Conservation (phyloP, 2,797 vertebrate species). For the Chromobotia macracanthus region DNA sequence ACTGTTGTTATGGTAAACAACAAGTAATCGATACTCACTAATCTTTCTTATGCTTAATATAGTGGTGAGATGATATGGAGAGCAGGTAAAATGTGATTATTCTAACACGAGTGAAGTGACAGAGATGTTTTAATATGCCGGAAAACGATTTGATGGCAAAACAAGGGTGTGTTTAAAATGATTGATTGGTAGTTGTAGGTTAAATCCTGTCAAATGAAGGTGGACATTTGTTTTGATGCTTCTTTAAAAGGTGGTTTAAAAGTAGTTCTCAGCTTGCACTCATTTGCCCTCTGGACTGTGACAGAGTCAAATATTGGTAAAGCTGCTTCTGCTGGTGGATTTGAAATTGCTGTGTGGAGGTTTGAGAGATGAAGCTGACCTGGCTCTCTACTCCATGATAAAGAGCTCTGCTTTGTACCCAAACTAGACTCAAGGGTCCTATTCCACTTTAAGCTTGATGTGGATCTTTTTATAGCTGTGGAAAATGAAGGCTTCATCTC, state of each 20-base stretch:
- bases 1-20: not conserved
- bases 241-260: slow-evolving; percentile 20
- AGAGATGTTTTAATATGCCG: not conserved
- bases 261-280: not conserved
- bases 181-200: not conserved
- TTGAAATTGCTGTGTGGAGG: slow-evolving; percentile 43
- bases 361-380: slow-evolving; percentile 44
- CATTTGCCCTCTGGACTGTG: slow-evolving; percentile 17
- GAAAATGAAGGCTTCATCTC: slow-evolving; percentile 31
- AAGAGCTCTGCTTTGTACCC: slow-evolving; percentile 58
- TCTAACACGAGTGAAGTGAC: not conserved
- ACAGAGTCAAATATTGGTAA: slow-evolving; percentile 20
- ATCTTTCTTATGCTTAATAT: slow-evolving; percentile 4
- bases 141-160: not conserved
- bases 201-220: not conserved
- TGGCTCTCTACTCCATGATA: slow-evolving; percentile 52
- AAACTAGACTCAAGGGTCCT: slow-evolving; percentile 53
- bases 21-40: not conserved
- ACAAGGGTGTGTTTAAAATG: not conserved
- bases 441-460: slow-evolving; percentile 57
- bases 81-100: not conserved
- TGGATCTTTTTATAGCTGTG: slow-evolving; percentile 53
- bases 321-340: slow-evolving; percentile 11
- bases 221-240: not conserved
- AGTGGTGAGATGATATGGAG: not conserved